Conservation (phyloP, 2,113 vertebrate genomes). For the Xerus inauris region DNA sequence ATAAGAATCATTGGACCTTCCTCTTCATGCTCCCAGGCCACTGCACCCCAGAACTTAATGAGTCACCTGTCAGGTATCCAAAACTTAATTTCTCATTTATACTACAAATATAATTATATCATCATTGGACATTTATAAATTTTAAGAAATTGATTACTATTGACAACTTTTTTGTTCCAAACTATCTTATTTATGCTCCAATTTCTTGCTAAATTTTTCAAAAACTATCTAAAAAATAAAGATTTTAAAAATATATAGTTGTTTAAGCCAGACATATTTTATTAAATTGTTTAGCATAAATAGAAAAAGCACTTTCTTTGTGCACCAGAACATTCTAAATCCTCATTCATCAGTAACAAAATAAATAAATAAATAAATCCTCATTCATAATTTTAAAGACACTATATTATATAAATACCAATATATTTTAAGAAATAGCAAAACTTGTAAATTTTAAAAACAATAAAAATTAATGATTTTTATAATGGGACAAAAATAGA, state of each 20-base stretch:
- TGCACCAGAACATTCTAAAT: background rate
- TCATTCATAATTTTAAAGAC: background rate
- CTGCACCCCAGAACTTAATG: background rate
- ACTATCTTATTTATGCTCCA: background rate
- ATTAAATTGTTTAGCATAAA: background rate
- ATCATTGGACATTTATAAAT: background rate
- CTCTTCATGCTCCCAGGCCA: rapidly evolving
- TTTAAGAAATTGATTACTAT: background rate
- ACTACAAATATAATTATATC: background rate
- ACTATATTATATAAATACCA: background rate
- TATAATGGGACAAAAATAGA: background rate
- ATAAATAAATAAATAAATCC: too few species aligned
- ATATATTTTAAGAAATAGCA: background rate
- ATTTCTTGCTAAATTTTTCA: background rate
- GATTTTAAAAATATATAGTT: background rate
- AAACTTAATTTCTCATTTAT: background rate
- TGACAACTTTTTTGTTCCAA: background rate
- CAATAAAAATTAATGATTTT: background rate
- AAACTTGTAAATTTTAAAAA: background rate
- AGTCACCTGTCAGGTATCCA: background rate
- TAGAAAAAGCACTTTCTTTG: background rate
- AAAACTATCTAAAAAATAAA: background rate
- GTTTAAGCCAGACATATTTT: background rate
- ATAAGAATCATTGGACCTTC: background rate
- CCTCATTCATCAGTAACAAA: too few species aligned